Evolutionary conservation across 2,113 vertebrate species (phyloP).

Genomic region (Aptenodytes patagonicus): DNA sequence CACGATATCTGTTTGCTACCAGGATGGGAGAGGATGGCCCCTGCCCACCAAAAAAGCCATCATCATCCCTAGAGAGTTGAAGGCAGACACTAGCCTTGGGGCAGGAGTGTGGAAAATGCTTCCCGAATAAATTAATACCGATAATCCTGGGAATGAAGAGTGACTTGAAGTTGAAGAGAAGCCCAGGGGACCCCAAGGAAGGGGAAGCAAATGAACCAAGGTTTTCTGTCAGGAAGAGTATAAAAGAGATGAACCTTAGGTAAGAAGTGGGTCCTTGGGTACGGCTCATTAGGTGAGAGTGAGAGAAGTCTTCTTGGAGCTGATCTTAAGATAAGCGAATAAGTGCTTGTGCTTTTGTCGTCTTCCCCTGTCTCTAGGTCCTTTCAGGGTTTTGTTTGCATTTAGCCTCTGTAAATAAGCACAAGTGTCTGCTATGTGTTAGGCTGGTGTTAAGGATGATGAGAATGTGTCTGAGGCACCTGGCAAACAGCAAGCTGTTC

Average conservation of each 20-base stretch:
- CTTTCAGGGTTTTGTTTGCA: background rate
- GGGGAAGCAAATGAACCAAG: background rate
- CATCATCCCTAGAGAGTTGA: background rate
- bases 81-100: constrained; percentile 37
- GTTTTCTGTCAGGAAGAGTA: background rate
- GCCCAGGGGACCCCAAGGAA: background rate
- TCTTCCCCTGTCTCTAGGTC: background rate
- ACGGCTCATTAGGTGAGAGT: background rate
- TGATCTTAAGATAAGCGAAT: background rate
- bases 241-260: background rate
- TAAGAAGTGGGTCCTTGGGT: background rate
- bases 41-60: background rate
- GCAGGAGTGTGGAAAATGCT: background rate
- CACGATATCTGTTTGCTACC: background rate
- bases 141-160: background rate
- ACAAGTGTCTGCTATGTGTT: background rate
- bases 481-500: background rate
- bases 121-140: background rate
- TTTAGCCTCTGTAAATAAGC: constrained; percentile 18
- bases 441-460: background rate
- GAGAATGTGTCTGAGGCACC: background rate
- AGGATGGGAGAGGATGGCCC: background rate
- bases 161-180: background rate
- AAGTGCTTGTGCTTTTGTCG: background rate
- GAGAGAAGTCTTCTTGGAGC: background rate